Evolutionary conservation across 2,113 vertebrate species (phyloP), one percentile per base, ranked within the genome.

Genomic region (Grammomys surdaster): DNA sequence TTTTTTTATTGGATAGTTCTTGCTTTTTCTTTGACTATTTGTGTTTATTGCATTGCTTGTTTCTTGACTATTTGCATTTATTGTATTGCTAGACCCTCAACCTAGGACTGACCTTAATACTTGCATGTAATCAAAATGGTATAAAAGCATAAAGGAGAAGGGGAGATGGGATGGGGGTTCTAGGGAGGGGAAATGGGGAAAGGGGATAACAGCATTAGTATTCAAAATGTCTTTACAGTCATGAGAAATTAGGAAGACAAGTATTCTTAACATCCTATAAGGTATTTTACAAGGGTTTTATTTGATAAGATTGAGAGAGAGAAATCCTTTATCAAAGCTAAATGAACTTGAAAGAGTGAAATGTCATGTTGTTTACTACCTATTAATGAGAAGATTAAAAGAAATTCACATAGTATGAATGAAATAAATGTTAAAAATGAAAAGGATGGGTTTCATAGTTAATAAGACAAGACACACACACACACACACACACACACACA

Each of bases 211-310:
- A 51, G 51, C 54, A 28, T 81, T 19, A 20, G 4, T 17, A 63
- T 73, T 92, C 40, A 92, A 63, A 93, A 84, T 69, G 3, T 69
- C n/a, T 87, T 60, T 76, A 54, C 9, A 77, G 10, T 91, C 31
- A 63, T 51, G 81, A 93, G 73, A 86, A 85, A 40, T 40, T 43
- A 95, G 60, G 20, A 85, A 86, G 9, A 88, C 75, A 91, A 91
- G n/a, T 40, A 87, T 20, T 93, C 94, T 6, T 67, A 51, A 76
- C 82, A 88, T 90, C 24, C 84, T 92, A 80, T 22, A 46, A 28
- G 90, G 75, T 75, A 58, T 56, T 89, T 80, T 89, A 78, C 40
- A 75, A 43, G 6, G 73, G 56, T 85, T 63, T 75, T 89, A 12
- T 81, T 90, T 9, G 69, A 81, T 77, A 11, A 46, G 69, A 54